These are phyloP conservation scores for Furcula furcula DNA, from an alignment of 2,888 invertebrate species.

Conservation along the genomic window DNA sequence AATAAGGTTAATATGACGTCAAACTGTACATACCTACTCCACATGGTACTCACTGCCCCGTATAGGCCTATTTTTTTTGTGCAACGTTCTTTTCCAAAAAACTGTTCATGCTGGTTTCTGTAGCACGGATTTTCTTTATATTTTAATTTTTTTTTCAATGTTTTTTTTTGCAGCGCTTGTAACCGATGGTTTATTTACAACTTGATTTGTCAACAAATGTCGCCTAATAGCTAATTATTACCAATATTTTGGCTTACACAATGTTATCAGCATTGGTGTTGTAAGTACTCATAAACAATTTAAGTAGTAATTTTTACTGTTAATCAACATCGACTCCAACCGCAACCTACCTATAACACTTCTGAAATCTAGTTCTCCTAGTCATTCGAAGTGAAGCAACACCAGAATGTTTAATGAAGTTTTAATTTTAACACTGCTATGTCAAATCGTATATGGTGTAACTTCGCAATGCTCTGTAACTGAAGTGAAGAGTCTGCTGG, in stretches of 20 bases:
- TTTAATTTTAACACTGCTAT: conserved; percentile 21
- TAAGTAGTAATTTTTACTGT: conserved; percentile 3
- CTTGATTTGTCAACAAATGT: no score
- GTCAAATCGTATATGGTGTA: conserved; percentile 23
- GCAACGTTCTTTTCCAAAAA: no score
- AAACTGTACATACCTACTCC: no score
- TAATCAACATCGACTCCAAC: conserved; percentile 1
- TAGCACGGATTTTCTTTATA: no score
- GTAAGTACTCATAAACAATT: conserved; percentile 3
- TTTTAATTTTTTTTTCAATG: no score
- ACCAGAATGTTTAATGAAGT: conserved; percentile 12
- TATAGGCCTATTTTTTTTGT: no score
- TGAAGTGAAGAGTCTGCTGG: conserved; percentile 62
- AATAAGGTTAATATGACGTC: no score
- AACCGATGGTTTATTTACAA: no score
- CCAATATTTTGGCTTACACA: conserved; percentile 8
- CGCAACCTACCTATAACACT: neutral
- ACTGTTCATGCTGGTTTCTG: no score
- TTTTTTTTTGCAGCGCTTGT: no score
- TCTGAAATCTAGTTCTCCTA: neutral
- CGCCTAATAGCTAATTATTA: no score
- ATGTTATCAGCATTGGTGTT: conserved; percentile 26
- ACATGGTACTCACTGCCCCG: no score
- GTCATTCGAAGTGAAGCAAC: neutral
- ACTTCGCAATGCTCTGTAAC: conserved; percentile 47